A percentile compares a stretch with the other conserved stretches of the same genome.
phyloP scores from a whole-genome alignment of 2,888 invertebrate genomes.

The Patella depressa region DNA sequence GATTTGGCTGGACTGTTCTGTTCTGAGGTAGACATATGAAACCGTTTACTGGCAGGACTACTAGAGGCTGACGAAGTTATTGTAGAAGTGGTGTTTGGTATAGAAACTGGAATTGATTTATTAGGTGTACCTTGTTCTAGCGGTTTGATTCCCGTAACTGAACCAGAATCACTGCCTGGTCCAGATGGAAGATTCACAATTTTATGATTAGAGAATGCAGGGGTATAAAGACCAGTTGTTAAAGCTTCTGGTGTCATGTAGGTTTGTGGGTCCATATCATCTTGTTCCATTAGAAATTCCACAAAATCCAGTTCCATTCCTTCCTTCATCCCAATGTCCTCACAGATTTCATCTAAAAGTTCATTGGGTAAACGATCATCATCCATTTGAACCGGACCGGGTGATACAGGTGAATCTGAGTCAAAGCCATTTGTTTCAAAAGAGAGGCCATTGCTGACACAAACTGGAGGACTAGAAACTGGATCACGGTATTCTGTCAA shows the following conservation, averaged over 20 bases:
- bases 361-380: conserved; percentile 65
- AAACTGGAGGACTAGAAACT: conserved; percentile 58
- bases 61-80: conserved; percentile 49
- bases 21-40: conserved; percentile 58
- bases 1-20: conserved; percentile 48
- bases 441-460: conserved; percentile 54
- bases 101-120: conserved; percentile 7
- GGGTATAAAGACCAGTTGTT: conserved; percentile 21
- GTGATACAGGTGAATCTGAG: conserved; percentile 53
- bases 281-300: conserved; percentile 66
- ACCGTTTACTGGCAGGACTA: conserved; percentile 61
- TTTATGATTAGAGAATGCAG: conserved; percentile 10
- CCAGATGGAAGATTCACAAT: not conserved
- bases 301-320: conserved; percentile 70
- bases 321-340: conserved; percentile 70
- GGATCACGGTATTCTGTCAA: conserved; percentile 66
- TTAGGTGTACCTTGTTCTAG: not conserved
- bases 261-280: conserved; percentile 52
- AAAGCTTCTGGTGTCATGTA: conserved; percentile 61
- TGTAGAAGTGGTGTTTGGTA: not conserved
- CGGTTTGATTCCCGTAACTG: not conserved
- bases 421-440: conserved; percentile 55
- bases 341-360: conserved; percentile 69
- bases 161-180: not conserved
- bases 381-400: conserved; percentile 47